These are phyloP conservation scores for Phymorhynchus buccinoides DNA, from an alignment of 1,140 invertebrate genomes.

Conservation along the genomic window DNA sequence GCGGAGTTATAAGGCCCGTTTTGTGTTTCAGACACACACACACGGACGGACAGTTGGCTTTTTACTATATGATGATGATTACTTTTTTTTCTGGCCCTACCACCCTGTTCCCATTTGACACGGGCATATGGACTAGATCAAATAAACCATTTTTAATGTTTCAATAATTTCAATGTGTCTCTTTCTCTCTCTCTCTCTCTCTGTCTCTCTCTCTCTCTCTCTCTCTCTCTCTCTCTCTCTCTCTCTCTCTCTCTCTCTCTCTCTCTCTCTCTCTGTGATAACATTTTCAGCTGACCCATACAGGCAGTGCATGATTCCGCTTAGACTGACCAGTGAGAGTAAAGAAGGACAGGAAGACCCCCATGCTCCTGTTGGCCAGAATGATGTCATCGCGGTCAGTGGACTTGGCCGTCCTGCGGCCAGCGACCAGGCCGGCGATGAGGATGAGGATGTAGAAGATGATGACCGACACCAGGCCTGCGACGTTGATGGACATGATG, in stretches of 20 bases:
- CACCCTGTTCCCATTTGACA: no score
- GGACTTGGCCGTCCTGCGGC: constrained; percentile 77
- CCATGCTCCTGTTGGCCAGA: constrained; percentile 93
- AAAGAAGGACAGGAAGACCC: constrained; percentile 95
- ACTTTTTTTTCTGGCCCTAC: no score
- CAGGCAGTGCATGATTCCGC: neutral
- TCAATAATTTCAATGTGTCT: no score
- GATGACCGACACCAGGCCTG: constrained; percentile 82
- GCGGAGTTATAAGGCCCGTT: no score
- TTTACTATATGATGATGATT: no score
- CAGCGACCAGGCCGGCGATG: constrained; percentile 58
- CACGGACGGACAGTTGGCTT: no score
- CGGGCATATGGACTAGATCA: no score
- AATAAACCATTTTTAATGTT: no score
- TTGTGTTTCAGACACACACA: no score
- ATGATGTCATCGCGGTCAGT: constrained; percentile 90
- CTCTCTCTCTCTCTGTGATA: no score
- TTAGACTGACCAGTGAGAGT: constrained; percentile 93
- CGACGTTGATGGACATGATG: constrained; percentile 81
- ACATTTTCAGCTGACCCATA: neutral
- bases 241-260: neutral
- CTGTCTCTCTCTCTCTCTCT: neutral
- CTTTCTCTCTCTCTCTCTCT: no score
- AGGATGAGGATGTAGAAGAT: constrained; percentile 64
- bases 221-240: constrained; percentile 6